Conservation (phyloP, 2,888 invertebrate genomes). For the Lutraria lutraria region DNA sequence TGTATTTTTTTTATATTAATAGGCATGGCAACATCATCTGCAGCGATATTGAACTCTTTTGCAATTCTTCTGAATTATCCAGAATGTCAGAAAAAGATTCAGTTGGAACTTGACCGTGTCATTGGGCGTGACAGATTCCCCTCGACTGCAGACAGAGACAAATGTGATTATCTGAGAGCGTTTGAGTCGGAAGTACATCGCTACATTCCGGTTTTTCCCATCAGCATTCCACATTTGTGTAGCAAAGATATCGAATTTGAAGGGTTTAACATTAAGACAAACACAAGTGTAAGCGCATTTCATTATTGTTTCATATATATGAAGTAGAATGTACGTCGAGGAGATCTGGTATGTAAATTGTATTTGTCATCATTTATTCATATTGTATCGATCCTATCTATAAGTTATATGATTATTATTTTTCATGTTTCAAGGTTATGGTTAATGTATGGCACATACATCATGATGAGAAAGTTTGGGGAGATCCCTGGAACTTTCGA, state of each 20-base stretch:
- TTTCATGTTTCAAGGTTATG: neutral
- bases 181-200: constrained; percentile 29
- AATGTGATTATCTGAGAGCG: constrained; percentile 19
- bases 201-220: neutral
- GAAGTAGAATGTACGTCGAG: too few relatives aligned
- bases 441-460: constrained; percentile 2
- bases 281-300: constrained; percentile 1
- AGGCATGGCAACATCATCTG: neutral
- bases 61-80: neutral
- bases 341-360: too few relatives aligned
- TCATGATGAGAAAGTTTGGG: constrained; percentile 24
- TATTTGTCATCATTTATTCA: too few relatives aligned
- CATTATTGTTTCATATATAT: too few relatives aligned
- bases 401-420: neutral
- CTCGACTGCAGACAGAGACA: neutral
- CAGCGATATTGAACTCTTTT: neutral
- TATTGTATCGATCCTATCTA: neutral
- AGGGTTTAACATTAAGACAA: neutral
- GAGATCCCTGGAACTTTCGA: constrained; percentile 26
- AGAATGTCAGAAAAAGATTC: neutral
- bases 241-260: constrained; percentile 19
- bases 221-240: constrained; percentile 15
- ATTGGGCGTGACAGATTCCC: constrained; percentile 7
- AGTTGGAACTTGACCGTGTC: neutral
- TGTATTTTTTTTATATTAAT: neutral